phyloP scores from a whole-genome alignment of 2,888 invertebrate genomes.

The Drosophila peninsularis region DNA sequence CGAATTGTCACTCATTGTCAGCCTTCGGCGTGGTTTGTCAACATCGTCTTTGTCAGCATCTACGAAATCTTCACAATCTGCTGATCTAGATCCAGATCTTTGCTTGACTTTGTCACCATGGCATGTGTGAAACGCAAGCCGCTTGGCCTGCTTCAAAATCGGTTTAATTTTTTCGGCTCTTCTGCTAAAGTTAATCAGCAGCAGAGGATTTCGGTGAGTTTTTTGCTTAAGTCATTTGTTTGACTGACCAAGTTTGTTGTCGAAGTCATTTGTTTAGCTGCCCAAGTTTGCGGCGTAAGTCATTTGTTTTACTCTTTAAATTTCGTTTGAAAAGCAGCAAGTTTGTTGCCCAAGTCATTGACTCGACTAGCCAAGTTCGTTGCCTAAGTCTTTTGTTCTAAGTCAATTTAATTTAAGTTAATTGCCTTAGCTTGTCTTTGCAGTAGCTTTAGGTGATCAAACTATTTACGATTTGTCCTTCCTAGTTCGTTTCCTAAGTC shows the following conservation, averaged over 20 bases:
- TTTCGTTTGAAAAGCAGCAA: neutral
- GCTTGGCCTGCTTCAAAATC: conserved; percentile 23
- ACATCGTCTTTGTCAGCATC: conserved; percentile 57
- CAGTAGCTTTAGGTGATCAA: conserved; percentile 3
- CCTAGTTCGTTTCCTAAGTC: neutral
- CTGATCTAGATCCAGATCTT: conserved; percentile 40
- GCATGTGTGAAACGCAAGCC: conserved; percentile 40
- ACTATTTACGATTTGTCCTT: neutral
- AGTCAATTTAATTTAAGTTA: no score
- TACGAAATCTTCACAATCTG: conserved; percentile 13
- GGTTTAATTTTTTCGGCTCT: neutral
- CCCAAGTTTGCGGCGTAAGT: conserved; percentile 24
- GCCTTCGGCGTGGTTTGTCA: conserved; percentile 44
- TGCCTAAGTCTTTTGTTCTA: neutral
- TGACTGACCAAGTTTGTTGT: conserved; percentile 15
- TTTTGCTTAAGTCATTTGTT: conserved; percentile 28
- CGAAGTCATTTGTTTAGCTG: conserved; percentile 7
- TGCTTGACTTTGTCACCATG: conserved; percentile 45
- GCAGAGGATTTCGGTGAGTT: neutral
- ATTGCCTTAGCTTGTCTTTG: no score
- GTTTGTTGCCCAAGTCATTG: conserved; percentile 27
- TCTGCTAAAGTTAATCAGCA: conserved; percentile 21
- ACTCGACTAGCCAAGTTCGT: conserved; percentile 5
- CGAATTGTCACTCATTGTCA: conserved; percentile 35
- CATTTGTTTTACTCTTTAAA: conserved; percentile 7